Base-by-base conservation (phyloP, 2,888 invertebrate species). In the Nomada fabriciana region DNA sequence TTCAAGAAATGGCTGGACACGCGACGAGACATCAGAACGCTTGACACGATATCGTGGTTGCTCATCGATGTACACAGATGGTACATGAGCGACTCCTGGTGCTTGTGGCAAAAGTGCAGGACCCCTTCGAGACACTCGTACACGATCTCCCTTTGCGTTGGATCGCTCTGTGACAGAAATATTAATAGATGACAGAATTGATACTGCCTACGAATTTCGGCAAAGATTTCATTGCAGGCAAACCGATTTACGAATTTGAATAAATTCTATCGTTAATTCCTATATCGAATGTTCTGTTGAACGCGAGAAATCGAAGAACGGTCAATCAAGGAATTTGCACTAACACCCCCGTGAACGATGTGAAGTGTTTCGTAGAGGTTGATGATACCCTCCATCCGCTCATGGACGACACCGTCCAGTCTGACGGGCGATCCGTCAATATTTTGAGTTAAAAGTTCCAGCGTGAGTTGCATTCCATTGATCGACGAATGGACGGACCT, bases 61-160 rank as follows among this genome's bases (percentile, higher is more conserved):
- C 84, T 87, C 71, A 85, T 73, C 25, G 67, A 1, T 1, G 82
- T 74, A 59, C 89, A 88, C 7, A 89, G n/a, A n/a, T 83, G 78
- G 53, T 76, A 65, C 67, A 87, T 29, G 20, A 84, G 42, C 0
- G 20, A 42, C 20, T 57, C 29, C 4, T 15, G 61, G 29, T 77
- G 75, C 29, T 42, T 29, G 13, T 80, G 73, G 47, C 83, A 87
- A 67, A 76, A 89, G 4, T 67, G 67, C 13, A 90, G 52, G 2
- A 87, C 25, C 2, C 60, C 77, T 4, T 47, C 15, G 1, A 90
- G 67, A 61, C 84, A 86, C 29, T 64, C 67, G 64, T 85, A 89
- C 15, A 79, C 81, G 0, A 81, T 10, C 15, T 88, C 76, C 36
- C 80, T 73, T 50, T 68, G 75, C 1, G n/a, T 52, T 25, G 69